phyloP scores from a whole-genome alignment of 2,797 vertebrate genomes.

The Odontamblyopus lacepedii region DNA sequence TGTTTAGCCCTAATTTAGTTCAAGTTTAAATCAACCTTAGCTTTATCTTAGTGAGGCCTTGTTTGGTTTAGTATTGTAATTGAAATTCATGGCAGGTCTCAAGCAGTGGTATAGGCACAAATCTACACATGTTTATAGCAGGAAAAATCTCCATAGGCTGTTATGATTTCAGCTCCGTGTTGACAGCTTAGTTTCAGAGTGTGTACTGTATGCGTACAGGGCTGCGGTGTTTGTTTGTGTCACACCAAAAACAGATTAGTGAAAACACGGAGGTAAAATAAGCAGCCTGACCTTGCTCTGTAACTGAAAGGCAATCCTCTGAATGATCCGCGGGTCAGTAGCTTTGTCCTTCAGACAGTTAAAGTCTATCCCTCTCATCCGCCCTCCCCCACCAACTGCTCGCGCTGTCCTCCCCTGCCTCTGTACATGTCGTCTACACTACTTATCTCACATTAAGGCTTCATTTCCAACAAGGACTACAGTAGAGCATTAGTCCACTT shows the following conservation, averaged over 20 bases:
- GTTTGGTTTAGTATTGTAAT: constrained; percentile 25
- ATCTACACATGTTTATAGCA: constrained; percentile 73
- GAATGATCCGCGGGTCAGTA: constrained; percentile 83
- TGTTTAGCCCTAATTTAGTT: no score
- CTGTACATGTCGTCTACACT: constrained; percentile 46
- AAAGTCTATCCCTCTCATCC: constrained; percentile 80
- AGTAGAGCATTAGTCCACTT: constrained; percentile 6
- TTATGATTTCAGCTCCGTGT: constrained; percentile 63
- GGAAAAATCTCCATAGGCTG: constrained; percentile 69
- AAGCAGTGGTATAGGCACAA: constrained; percentile 65
- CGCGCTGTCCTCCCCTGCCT: constrained; percentile 39
- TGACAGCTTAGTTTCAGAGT: constrained; percentile 62
- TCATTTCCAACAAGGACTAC: constrained; percentile 11
- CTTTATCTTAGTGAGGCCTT: no score
- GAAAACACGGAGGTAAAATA: constrained; percentile 83
- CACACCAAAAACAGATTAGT: constrained; percentile 82
- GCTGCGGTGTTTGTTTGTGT: constrained; percentile 73
- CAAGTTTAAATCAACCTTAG: no score
- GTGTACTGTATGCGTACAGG: constrained; percentile 37
- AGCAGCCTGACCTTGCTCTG: constrained; percentile 83
- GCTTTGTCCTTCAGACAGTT: constrained; percentile 84
- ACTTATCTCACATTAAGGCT: constrained; percentile 50
- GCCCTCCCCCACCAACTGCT: constrained; percentile 43
- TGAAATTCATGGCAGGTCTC: constrained; percentile 71
- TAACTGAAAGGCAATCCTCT: constrained; percentile 83